Evolutionary conservation across 2,797 vertebrate species (phyloP), one percentile per base, ranked within the genome.

Genomic region (Chromis chromis): DNA sequence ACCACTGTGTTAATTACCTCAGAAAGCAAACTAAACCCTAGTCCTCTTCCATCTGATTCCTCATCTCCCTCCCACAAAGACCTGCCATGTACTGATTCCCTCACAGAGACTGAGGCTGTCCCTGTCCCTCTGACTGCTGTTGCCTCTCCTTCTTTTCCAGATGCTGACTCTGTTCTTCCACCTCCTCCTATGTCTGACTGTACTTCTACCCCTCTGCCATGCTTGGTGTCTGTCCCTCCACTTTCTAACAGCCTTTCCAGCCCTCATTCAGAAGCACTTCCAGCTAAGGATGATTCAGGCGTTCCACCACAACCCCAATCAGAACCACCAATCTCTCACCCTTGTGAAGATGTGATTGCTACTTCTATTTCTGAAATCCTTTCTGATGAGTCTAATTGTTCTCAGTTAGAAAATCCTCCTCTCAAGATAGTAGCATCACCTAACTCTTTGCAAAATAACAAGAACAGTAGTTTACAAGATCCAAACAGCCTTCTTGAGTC

Each of bases 21-120:
- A n/a, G 59, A 85, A 79, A 85, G 77, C 36, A 76, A 91, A 63
- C 65, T 87, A 63, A 88, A 85, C 65, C 71, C 69, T 65, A 63
- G 22, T 54, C 62, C 78, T 67, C 68, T 81, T 59, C 60, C 82
- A 49, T 78, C 78, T 65, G 77, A 84, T 65, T 70, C 72, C 13
- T 65, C 79, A 53, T 72, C 82, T 64, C n/a, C 72, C 71, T 17
- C 61, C 71, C 63, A 56, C 59, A 90, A 81, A 82, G 74, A 85
- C 42, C 42, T 1, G 33, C 63, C 79, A 65, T 53, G 46, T 50
- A 28, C 50, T 24, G 31, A 31, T 42, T 78, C 74, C 55, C 70
- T 60, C 63, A 17, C 52, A 63, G 82, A 86, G 25, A 48, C 57
- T 0, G 71, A 84, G 28, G 31, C 25, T 4, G 28, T 31, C 42